Base-by-base conservation (phyloP, 2,113 vertebrate species). In the Octodon degus region DNA sequence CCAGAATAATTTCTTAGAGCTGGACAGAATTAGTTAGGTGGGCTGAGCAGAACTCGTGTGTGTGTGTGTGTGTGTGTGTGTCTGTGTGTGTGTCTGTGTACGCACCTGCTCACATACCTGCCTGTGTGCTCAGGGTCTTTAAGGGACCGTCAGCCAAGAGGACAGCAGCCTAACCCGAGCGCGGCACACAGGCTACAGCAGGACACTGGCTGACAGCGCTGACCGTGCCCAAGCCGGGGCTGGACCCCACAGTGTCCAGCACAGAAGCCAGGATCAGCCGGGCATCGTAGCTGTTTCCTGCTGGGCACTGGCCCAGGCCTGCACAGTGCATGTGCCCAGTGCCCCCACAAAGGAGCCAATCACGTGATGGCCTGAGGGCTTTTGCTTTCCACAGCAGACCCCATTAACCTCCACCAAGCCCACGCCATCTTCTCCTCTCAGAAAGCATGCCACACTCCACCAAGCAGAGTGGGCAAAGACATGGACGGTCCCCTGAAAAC, bases 261-360 rank as follows among this genome's bases (percentile, higher is more conserved):
- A 50, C 53, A 82, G 90, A 96, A 89, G 82, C 72, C 85, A 55
- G 47, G 62, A 65, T 27, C 76, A 67, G 86, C 70, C 84, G 76
- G 83, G 50, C 47, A 0, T 63, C 79, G 22, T 95, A 96, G 95
- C 86, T 83, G 27, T 88, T 95, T 95, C 96, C 94, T 86, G 22
- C 91, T 24, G 40, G 89, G 50, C 43, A 50, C 65, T 8, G 25
- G 55, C 82, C 82, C 63, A 32, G 0, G 20, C 14, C 88, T 37
- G 19, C 88, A 58, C 30, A 27, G 93, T 50, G 34, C 16, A 5
- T 22, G 62, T 50, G 1, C 27, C 70, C 34, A 68, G 95, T 86
- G 93, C 53, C 47, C 37, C 65, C 94, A 67, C 76, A 34, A 60
- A 91, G 77, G 43, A 88, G n/a, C 5, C 40, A 13, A 55, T 24